Evolutionary conservation across 2,888 invertebrate genomes (phyloP).

Genomic region (Incurvaria masculella): DNA sequence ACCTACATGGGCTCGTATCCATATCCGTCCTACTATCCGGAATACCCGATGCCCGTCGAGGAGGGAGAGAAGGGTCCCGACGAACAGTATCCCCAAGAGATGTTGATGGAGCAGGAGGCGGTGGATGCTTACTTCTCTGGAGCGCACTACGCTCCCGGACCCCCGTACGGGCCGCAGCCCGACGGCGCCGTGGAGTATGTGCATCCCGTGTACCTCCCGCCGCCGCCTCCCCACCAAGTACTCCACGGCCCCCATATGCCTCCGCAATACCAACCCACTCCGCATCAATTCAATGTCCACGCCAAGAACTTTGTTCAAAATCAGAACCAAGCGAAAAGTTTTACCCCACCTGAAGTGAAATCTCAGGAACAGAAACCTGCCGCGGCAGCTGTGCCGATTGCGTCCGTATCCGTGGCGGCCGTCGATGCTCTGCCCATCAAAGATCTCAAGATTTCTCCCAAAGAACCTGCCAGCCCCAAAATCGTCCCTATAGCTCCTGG

Average conservation of each 20-base stretch:
- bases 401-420: constrained; percentile 23
- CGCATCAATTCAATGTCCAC: constrained; percentile 50
- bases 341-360: constrained; percentile 27
- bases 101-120: constrained; percentile 49
- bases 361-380: constrained; percentile 29
- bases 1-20: constrained; percentile 44
- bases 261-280: constrained; percentile 29
- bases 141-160: constrained; percentile 33
- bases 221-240: constrained; percentile 35
- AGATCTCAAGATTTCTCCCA: constrained; percentile 40
- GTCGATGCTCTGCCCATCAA: constrained; percentile 42
- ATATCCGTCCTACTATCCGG: constrained; percentile 47
- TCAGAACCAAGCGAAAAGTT: constrained; percentile 32
- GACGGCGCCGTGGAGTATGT: constrained; percentile 42
- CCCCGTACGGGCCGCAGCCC: constrained; percentile 37
- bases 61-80: constrained; percentile 42
- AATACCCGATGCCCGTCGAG: constrained; percentile 45
- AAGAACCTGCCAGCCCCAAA: constrained; percentile 39
- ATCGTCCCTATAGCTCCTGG: constrained; percentile 28
- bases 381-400: constrained; percentile 20
- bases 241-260: constrained; percentile 31
- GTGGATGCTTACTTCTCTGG: constrained; percentile 47
- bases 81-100: constrained; percentile 40
- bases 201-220: constrained; percentile 43
- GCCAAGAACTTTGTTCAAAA: constrained; percentile 50